Evolutionary conservation across 1,140 invertebrate species (phyloP), one percentile per base, ranked within the genome.

Genomic region (Scaptomyza pallida): DNA sequence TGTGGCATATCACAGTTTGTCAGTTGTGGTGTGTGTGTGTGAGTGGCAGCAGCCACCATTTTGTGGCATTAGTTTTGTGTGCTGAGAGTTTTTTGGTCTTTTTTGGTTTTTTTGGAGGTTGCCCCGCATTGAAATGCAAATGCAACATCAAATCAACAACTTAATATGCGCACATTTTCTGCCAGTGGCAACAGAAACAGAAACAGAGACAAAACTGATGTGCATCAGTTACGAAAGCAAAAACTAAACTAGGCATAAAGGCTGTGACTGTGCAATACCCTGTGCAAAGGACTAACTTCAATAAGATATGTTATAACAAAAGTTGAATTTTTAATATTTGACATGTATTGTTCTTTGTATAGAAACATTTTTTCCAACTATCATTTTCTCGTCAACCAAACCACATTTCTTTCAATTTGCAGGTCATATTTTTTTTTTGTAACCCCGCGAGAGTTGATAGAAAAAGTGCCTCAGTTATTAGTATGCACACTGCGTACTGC

Each of bases 131-230:
- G 23, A 69, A 78, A 81, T 80, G 75, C 75, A 83, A 80, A 83
- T 83, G n/a, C 72, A 72, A 67, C 80, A 30, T 30, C 5, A 79
- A 85, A 85, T 85, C 76, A 86, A 73, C 76, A 85, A 80, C 80
- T 80, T 85, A 85, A 86, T 86, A 85, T 85, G 76, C 81, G 50
- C 60, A 75, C 73, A 74, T 72, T 72, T 64, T 68, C 55, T 75
- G 59, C 52, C 62, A 85, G 54, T 41, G 54, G 59, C 78, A 81
- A 44, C 43, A 63, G 48, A 62, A 51, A 48, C 45, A 50, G 44
- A 47, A 63, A 26, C 51, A 41, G 64, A 54, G 44, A 21, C 26
- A 17, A 45, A 47, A 47, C 6, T 23, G 45, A 8, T 15, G 47
- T 15, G 30, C 40, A 64, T 56, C 51, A 64, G 10, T 56, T 61